Percentiles rank a stretch among this genome's conserved stretches.
Evolutionary conservation across 1,140 invertebrate species (phyloP).

Genomic region (Sitobion miscanthi): DNA sequence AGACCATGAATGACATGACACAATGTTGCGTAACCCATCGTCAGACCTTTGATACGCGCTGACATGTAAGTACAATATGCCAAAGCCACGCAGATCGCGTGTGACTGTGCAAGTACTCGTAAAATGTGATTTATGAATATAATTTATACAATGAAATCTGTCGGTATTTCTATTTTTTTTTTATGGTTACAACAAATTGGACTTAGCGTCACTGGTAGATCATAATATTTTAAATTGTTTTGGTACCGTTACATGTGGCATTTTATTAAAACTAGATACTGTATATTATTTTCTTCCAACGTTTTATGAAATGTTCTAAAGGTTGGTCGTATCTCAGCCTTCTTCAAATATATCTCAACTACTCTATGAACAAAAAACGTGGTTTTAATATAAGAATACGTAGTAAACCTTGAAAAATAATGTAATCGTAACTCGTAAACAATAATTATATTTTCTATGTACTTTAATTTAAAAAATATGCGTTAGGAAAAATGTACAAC

Average conservation of each 20-base stretch:
- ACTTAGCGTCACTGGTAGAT: not conserved
- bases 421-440: not conserved
- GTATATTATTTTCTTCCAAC: not conserved
- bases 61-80: not conserved
- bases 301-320: not conserved
- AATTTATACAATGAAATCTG: not conserved
- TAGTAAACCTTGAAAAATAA: not conserved
- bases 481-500: too few species aligned
- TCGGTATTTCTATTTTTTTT: not conserved
- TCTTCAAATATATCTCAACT: not conserved
- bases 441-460: not conserved
- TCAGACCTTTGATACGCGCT: not conserved
- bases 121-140: slow-evolving; percentile 1
- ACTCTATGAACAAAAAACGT: not conserved
- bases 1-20: not conserved
- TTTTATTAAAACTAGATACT: not conserved
- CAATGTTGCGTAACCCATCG: not conserved
- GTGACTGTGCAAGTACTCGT: not conserved
- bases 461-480: not conserved
- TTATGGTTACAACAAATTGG: not conserved
- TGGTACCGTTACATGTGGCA: not conserved
- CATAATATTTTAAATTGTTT: not conserved
- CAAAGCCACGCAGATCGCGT: not conserved
- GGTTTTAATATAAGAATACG: too few species aligned
- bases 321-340: not conserved